Conservation (phyloP, 2,888 invertebrate species). For the Aporophyla nigra region DNA sequence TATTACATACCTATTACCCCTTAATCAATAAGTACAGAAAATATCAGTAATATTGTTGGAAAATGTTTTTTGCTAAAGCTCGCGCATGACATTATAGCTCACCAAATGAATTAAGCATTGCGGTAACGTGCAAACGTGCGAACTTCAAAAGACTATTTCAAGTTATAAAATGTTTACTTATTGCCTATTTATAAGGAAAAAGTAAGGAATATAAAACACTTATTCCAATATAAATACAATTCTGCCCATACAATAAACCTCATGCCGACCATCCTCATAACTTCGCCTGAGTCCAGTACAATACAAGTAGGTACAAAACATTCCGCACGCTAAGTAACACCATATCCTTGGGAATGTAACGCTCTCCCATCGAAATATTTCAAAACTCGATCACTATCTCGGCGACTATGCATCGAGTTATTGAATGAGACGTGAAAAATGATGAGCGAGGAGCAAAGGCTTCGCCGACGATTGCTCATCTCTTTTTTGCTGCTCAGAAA, state of each 20-base stretch:
- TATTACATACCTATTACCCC: neutral
- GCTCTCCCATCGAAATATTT: slow-evolving; percentile 89
- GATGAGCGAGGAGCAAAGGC: slow-evolving; percentile 87
- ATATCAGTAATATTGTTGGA: no score
- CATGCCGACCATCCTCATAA: slow-evolving; percentile 13
- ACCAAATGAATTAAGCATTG: neutral
- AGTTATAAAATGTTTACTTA: no score
- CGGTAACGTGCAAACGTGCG: no score
- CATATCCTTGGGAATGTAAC: slow-evolving; percentile 90
- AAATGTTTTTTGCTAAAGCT: neutral
- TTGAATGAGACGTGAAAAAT: slow-evolving; percentile 91
- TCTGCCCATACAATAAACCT: neutral
- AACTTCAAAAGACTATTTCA: no score
- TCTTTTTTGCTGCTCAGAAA: slow-evolving; percentile 73
- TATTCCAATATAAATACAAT: neutral
- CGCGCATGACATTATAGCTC: neutral
- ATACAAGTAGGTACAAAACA: slow-evolving; percentile 71
- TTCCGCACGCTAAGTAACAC: slow-evolving; percentile 90
- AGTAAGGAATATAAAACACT: neutral
- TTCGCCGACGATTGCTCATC: slow-evolving; percentile 82
- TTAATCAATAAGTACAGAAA: neutral
- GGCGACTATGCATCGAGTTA: slow-evolving; percentile 88
- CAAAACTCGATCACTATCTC: slow-evolving; percentile 90
- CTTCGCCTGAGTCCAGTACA: slow-evolving; percentile 46
- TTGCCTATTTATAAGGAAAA: neutral